Evolutionary conservation across 92 coral and sea anemone species (phyloP), one percentile per base, ranked within the genome.

Genomic region (Bergia puertoricense): DNA sequence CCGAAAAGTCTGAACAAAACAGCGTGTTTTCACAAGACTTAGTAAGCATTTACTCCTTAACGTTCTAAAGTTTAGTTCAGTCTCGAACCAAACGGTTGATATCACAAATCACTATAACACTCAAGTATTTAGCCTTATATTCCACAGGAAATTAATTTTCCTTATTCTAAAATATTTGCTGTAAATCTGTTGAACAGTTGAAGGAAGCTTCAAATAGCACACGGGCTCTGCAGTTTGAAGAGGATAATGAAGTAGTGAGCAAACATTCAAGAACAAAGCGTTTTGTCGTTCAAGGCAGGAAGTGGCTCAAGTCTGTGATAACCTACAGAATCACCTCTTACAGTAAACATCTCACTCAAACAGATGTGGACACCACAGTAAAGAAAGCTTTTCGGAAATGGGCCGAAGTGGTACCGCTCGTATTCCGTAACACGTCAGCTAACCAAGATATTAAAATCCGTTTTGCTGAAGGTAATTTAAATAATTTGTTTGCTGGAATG

Each of bases 331-430:
- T 75, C 37, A 40, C n/a, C 20, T 38, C 43, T 41, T 75, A 37
- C 79, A 75, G 79, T 48, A 38, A 75, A 6, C 39, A 40, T 39
- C 79, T 75, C 46, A 13, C 46, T 41, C 43, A 75, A 16, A 48
- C 79, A 41, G 79, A 75, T 2, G 79, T 75, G 46, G 4, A 75
- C 18, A 9, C 20, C 2, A 39, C 79, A 18, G 14, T 75, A 20
- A 18, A 75, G 37, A 6, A 38, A 75, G 79, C 79, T 13, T 75
- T 75, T 75, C 79, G 79, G 13, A 75, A 75, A 40, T 75, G 79
- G 79, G 79, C 79, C n/a, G 79, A 75, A 37, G 79, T 75, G 79
- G 2, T 40, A 7, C 79, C 79, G n/a, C 79, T 37, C 20, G 79
- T 75, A 40, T 75, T 75, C 48, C 79, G 79, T 16, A 2, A 40